A percentile compares a stretch with the other conserved stretches of the same genome.
phyloP scores from a whole-genome alignment of 1,140 invertebrate species.

The Musca domestica region DNA sequence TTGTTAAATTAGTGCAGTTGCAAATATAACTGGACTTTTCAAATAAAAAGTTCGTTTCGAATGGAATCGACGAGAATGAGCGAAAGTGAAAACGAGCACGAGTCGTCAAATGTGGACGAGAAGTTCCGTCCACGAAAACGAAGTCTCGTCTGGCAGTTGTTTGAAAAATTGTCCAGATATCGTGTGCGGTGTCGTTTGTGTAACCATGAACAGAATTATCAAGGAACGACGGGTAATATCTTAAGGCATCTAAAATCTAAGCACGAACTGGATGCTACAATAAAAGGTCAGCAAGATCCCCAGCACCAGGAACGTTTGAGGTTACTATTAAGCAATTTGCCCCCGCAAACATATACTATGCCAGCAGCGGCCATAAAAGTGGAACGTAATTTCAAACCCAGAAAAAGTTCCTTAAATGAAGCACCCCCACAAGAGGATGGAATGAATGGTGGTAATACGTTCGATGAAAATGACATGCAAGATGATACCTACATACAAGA shows the following conservation, averaged over 20 bases:
- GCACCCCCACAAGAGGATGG: too few relatives aligned
- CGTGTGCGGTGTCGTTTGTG: constrained; percentile 24
- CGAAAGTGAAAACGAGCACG: background rate
- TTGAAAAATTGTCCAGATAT: constrained; percentile 24
- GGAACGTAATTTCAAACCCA: background rate
- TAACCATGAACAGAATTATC: constrained; percentile 27
- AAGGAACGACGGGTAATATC: constrained; percentile 28
- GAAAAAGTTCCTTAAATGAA: background rate
- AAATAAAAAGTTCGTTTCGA: too few relatives aligned
- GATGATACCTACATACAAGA: background rate
- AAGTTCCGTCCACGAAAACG: background rate
- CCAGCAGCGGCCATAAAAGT: background rate
- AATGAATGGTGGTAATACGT: background rate
- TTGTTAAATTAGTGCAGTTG: background rate
- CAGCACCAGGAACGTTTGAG: background rate
- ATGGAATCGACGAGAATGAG: background rate
- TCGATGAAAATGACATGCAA: background rate
- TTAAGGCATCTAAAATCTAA: constrained; percentile 26
- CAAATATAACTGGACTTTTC: too few relatives aligned
- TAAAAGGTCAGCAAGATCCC: constrained; percentile 18
- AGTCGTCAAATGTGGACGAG: background rate
- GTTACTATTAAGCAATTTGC: background rate
- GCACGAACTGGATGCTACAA: constrained; percentile 26
- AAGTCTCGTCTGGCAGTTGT: constrained; percentile 27
- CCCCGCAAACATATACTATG: background rate